Percentiles rank a stretch among this genome's conserved stretches.
Conservation (phyloP, 2,797 vertebrate genomes). For the Xerus rutilus region DNA sequence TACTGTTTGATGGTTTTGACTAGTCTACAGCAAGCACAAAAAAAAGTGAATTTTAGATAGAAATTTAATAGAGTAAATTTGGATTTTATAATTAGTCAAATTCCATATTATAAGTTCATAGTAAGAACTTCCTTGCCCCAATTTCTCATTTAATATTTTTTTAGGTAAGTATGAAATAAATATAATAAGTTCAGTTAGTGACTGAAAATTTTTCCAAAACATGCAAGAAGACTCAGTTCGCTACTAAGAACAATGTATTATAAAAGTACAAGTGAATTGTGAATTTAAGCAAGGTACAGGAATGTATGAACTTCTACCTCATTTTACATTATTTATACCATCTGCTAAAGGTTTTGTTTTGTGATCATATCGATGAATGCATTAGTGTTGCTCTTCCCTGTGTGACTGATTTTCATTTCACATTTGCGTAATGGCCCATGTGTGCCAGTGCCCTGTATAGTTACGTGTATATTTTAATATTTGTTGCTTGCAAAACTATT, state of each 20-base stretch:
- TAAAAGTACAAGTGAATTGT: background rate
- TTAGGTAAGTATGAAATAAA: background rate
- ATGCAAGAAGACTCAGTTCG: background rate
- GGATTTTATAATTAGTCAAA: background rate
- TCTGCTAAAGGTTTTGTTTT: background rate
- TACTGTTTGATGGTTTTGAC: background rate
- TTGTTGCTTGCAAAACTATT: background rate
- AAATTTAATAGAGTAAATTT: background rate
- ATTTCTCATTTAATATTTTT: background rate
- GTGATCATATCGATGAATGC: background rate
- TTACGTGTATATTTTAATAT: background rate
- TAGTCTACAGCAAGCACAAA: background rate
- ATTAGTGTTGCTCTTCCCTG: background rate
- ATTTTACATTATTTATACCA: background rate
- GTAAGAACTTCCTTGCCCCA: background rate
- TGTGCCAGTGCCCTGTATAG: background rate
- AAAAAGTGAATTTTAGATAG: background rate
- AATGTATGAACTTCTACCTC: background rate
- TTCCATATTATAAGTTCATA: background rate
- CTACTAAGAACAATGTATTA: background rate
- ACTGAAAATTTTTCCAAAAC: background rate
- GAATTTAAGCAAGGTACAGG: background rate
- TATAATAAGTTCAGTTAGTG: background rate
- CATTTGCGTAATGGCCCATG: background rate
- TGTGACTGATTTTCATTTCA: background rate